Percentiles rank a stretch among this genome's conserved stretches.
phyloP scores from a whole-genome alignment of 2,113 vertebrate genomes.

The Monopterus albus region DNA sequence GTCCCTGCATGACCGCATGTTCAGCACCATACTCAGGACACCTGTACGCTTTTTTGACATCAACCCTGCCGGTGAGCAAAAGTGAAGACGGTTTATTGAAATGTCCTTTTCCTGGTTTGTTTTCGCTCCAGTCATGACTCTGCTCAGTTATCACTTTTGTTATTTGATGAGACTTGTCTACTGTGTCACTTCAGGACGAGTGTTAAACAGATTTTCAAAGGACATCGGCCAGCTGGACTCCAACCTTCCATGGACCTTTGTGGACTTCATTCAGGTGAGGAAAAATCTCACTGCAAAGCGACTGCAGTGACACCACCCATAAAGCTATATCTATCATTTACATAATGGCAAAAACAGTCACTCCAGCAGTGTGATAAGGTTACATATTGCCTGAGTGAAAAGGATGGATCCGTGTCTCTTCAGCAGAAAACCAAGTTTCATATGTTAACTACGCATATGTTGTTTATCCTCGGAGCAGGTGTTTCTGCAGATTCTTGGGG shows the following conservation, averaged over 20 bases:
- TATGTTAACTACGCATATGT: too few species aligned
- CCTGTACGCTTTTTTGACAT: slow-evolving; percentile 93
- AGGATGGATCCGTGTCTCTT: too few species aligned
- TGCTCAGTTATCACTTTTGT: too few species aligned
- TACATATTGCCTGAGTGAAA: too few species aligned
- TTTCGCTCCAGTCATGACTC: too few species aligned
- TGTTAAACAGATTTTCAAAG: slow-evolving; percentile 84
- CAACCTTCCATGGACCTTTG: slow-evolving; percentile 75
- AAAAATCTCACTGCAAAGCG: background rate
- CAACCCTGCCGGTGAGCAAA: slow-evolving; percentile 91
- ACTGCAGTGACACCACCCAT: too few species aligned
- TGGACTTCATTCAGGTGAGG: slow-evolving; percentile 80
- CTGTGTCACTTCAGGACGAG: slow-evolving; percentile 70
- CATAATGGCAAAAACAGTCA: too few species aligned
- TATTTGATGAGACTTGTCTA: background rate
- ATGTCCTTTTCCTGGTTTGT: too few species aligned
- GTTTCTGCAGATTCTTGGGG: slow-evolving; percentile 85
- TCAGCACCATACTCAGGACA: slow-evolving; percentile 87
- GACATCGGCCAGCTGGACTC: slow-evolving; percentile 83
- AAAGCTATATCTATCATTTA: too few species aligned
- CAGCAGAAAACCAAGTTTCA: too few species aligned
- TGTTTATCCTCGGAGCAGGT: slow-evolving; percentile 72
- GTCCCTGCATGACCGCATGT: slow-evolving; percentile 92
- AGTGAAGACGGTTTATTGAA: too few species aligned
- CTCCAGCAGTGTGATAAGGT: too few species aligned